Evolutionary conservation across 2,113 vertebrate genomes (phyloP), one percentile per base, ranked within the genome.

Genomic region (Corapipo altera): DNA sequence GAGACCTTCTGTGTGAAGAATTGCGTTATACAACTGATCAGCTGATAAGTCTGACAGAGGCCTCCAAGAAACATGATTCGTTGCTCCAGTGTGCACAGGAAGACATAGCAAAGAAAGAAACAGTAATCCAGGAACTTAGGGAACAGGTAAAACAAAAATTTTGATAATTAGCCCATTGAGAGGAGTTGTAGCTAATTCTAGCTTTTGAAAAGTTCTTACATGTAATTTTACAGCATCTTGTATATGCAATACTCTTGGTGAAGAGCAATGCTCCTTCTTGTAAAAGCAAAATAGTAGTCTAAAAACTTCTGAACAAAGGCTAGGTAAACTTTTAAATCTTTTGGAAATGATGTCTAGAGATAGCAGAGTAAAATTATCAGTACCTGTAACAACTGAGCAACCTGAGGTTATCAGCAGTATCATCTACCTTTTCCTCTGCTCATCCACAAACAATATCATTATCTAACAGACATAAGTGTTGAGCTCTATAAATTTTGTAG

Each of bases 1-100:
- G 98, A 77, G 99, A 99, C 49, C 97, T 99, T 93, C 96, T 99
- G 83, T 98, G 98, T 77, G 99, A 99, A 48, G 99, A 99, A 58
- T 66, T 99, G 89, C 81, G 92, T 27, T 98, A 99, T 15, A 98
- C 98, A 28, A 98, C 98, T 3, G 99, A 99, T 82, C 98, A 99
- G 95, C 97, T 99, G 72, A 98, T 97, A 32, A 98, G 97, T 89
- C 98, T 99, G 89, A 98, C 98, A 2, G 99, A 99, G 91, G 98
- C 98, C 57, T 98, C 99, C 7, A 98, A 98, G 65, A 99, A 99
- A 65, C 98, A 99, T 71, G 96, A 97, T 8, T 92, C 82, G 10
- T 96, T 99, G 66, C 98, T 99, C 75, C 98, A 98, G 82, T 95
- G 95, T 22, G 98, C 98, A 3, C 98, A 98, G 87, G 98, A 98